phyloP scores from a whole-genome alignment of 2,113 vertebrate genomes.

The Rhadina sibilatrix region DNA sequence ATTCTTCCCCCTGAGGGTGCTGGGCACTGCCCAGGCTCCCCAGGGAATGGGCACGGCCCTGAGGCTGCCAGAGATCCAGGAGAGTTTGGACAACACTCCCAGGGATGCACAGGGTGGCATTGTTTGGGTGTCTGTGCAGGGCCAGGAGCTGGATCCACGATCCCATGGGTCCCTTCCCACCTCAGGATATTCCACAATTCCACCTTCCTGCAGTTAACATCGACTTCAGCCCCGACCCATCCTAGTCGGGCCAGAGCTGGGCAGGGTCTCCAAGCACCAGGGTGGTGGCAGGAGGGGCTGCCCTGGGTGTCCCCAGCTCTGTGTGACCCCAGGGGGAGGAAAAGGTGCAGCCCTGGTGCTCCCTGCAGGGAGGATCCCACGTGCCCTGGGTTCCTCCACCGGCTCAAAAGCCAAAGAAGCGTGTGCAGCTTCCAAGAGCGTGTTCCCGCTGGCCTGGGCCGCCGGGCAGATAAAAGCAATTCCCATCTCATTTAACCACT shows the following conservation, averaged over 20 bases:
- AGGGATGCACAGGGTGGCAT: neutral
- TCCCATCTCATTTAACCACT: neutral
- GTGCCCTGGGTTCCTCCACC: neutral
- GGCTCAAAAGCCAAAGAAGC: neutral
- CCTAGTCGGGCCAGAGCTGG: no score
- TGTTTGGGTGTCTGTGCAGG: neutral
- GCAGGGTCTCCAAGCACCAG: neutral
- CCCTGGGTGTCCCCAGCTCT: neutral
- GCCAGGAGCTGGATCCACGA: accelerated
- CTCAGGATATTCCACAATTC: neutral
- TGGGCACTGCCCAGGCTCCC: neutral
- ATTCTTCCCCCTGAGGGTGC: neutral
- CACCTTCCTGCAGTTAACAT: accelerated
- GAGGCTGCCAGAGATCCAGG: neutral
- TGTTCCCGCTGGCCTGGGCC: conserved; percentile 28
- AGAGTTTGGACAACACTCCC: accelerated
- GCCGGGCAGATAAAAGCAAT: conserved; percentile 5
- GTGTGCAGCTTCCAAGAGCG: neutral
- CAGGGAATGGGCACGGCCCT: accelerated
- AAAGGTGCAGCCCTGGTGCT: neutral
- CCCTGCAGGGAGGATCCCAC: neutral
- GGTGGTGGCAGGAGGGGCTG: neutral
- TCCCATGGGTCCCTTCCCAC: neutral
- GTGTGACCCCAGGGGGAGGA: accelerated
- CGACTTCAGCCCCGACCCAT: accelerated